phyloP scores from a whole-genome alignment of 2,113 vertebrate species.

The Chiloscyllium plagiosum region DNA sequence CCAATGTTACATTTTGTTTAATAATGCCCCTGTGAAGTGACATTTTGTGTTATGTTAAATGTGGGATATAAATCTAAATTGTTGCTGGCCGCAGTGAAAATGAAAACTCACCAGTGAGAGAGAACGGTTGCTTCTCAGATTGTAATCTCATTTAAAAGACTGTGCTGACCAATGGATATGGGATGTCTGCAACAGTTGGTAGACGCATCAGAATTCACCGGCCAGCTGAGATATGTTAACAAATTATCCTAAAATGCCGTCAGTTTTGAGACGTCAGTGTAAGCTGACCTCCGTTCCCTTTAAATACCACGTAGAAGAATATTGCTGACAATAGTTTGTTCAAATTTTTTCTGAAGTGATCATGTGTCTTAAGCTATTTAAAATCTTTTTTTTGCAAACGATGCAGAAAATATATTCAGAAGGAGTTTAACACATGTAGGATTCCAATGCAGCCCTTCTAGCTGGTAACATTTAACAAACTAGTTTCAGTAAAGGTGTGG shows the following conservation, averaged over 20 bases:
- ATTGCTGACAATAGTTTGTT: background rate
- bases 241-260: background rate
- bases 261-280: background rate
- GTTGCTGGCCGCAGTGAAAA: background rate
- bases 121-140: background rate
- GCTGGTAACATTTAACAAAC: background rate
- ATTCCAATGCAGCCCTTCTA: background rate
- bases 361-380: background rate
- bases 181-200: slow-evolving; percentile 7
- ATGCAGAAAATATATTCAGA: background rate
- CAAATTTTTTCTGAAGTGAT: background rate
- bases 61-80: background rate
- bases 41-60: background rate
- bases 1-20: background rate
- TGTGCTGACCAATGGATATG: background rate
- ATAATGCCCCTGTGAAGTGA: too few species aligned
- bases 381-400: background rate
- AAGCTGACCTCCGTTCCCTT: background rate
- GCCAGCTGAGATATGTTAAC: background rate
- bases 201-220: background rate
- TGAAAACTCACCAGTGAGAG: background rate
- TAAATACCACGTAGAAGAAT: background rate
- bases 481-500: background rate
- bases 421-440: background rate
- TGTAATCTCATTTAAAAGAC: background rate